A percentile compares a stretch with the other conserved stretches of the same genome.
Evolutionary conservation across 1,140 invertebrate genomes (phyloP).

Genomic region (Drosophila asahinai): DNA sequence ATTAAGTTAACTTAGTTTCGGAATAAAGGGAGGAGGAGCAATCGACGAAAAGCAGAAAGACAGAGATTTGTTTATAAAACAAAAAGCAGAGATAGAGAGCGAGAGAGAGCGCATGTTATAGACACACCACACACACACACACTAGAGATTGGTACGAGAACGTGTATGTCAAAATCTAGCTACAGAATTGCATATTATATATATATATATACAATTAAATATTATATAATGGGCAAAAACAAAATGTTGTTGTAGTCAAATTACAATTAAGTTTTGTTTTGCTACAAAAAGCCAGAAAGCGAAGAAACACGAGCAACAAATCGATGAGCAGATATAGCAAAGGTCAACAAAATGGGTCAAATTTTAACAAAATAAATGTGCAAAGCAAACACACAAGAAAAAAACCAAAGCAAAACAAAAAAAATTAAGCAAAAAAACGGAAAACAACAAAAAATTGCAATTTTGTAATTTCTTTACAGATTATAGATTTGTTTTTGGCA

Average conservation of each 20-base stretch:
- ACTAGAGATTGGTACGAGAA: slow-evolving; percentile 29
- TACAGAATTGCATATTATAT: slow-evolving; percentile 83
- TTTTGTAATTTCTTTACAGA: slow-evolving; percentile 79
- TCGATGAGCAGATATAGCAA: slow-evolving; percentile 58
- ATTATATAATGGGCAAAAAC: slow-evolving; percentile 76
- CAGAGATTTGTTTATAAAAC: slow-evolving; percentile 69
- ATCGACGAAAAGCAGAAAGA: slow-evolving; percentile 3
- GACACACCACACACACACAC: slow-evolving; percentile 34
- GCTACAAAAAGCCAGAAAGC: slow-evolving; percentile 56
- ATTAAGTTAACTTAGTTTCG: slow-evolving; percentile 76
- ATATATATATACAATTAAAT: slow-evolving; percentile 69
- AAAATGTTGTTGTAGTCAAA: slow-evolving; percentile 82
- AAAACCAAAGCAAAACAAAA: not conserved
- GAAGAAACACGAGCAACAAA: slow-evolving; percentile 44
- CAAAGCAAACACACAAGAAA: slow-evolving; percentile 48
- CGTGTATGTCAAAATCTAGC: slow-evolving; percentile 76
- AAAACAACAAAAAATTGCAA: slow-evolving; percentile 48
- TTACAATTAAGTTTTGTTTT: slow-evolving; percentile 84
- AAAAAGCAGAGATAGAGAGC: slow-evolving; percentile 36
- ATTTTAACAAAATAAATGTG: slow-evolving; percentile 62
- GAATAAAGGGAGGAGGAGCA: slow-evolving; percentile 7
- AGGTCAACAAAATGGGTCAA: slow-evolving; percentile 65
- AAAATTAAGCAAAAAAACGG: slow-evolving; percentile 2
- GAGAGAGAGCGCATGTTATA: slow-evolving; percentile 39
- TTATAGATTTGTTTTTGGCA: slow-evolving; percentile 68